Evolutionary conservation across 1,140 invertebrate species (phyloP).

Genomic region (Drosophila biarmipes): DNA sequence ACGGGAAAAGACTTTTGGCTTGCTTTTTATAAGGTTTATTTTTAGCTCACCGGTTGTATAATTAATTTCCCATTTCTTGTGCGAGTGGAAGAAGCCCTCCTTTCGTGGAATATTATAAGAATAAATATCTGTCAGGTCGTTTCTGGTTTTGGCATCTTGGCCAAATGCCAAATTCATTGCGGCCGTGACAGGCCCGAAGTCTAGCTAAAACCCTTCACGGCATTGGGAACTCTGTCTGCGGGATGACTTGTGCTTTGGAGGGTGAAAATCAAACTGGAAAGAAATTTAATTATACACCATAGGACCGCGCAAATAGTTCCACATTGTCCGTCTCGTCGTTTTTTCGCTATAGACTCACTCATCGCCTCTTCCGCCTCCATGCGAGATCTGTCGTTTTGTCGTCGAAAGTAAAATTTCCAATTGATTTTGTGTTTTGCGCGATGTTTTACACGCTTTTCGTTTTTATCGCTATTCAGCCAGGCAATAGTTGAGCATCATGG

Average conservation of each 20-base stretch:
- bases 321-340: slow-evolving; percentile 23
- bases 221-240: slow-evolving; percentile 44
- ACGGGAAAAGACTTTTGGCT: slow-evolving; percentile 14
- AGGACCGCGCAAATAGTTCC: slow-evolving; percentile 76
- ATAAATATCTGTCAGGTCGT: slow-evolving; percentile 12
- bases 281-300: slow-evolving; percentile 80
- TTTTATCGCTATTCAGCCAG: slow-evolving; percentile 72
- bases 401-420: slow-evolving; percentile 82
- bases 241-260: slow-evolving; percentile 74
- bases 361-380: slow-evolving; percentile 44
- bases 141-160: slow-evolving; percentile 32
- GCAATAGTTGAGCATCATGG: slow-evolving; percentile 73
- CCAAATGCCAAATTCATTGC: slow-evolving; percentile 55
- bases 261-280: slow-evolving; percentile 81
- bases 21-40: slow-evolving; percentile 8
- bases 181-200: slow-evolving; percentile 72
- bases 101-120: slow-evolving; percentile 32
- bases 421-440: slow-evolving; percentile 71
- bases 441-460: slow-evolving; percentile 79
- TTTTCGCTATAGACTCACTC: slow-evolving; percentile 17
- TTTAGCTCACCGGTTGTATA: slow-evolving; percentile 26
- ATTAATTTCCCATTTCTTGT: slow-evolving; percentile 38
- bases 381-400: slow-evolving; percentile 54
- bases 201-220: slow-evolving; percentile 68
- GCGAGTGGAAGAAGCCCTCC: slow-evolving; percentile 13